Base-by-base conservation (phyloP, 1,140 invertebrate genomes). In the Bursaphelenchus mucronatus region DNA sequence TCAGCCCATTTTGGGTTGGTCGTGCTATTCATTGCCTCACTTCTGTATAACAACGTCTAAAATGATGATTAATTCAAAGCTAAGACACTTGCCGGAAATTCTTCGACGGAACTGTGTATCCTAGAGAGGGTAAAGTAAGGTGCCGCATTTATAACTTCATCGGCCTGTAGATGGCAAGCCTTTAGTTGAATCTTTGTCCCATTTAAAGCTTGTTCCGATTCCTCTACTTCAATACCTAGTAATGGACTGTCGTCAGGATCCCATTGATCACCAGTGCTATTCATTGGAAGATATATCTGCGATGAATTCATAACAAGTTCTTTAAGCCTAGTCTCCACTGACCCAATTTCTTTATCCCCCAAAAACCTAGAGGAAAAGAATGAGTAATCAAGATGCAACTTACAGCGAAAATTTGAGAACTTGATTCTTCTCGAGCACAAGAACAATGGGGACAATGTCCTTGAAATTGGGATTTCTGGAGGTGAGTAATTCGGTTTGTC, bases 31-130 rank as follows among this genome's bases (percentile, higher is more conserved):
- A 19, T 30, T 21, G 62, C 44, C 68, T 74, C 71, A 49, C 71
- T 74, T 43, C 71, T 49, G 41, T 74, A 74, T 10, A 74, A 62
- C 11, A 74, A 30, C 67, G 71, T 70, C 71, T 78, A 40, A 19
- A 74, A 70, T 3, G 40, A 41, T 6, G 54, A 49, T 15, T 39
- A 75, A 59, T 17, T 41, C 19, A 15, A 15, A 10, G 15, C 52
- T 9, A 52, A 19, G 43, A 47, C 11, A 75, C 41, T 17, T 71
- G 6, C 8, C 15, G 64, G 64, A 69, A 53, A 75, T 50, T 70
- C 61, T 21, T 10, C 59, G n/a, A 46, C 56, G 17, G 44, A 46
- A 19, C 46, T 68, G 8, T 77, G 61, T 8, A 76, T 53, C 45
- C 75, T 52, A 8, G 64, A 69, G 9, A 73, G 19, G 9, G 63